Percentiles rank a stretch among this genome's conserved stretches.
Evolutionary conservation across 2,888 invertebrate species (phyloP).

Genomic region (Cheiracanthium punctorium): DNA sequence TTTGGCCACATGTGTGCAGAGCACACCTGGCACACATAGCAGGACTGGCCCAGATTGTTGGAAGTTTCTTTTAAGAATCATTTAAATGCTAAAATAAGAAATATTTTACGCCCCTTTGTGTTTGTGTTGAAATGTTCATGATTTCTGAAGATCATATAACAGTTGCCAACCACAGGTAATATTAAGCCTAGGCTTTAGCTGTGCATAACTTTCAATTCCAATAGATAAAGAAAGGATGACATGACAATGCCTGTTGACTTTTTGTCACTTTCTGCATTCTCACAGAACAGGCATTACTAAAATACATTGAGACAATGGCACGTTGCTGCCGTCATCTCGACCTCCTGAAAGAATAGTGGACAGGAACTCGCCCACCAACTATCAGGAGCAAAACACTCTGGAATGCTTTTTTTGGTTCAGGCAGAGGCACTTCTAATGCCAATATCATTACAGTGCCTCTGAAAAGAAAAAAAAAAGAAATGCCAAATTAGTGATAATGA

Average conservation of each 20-base stretch:
- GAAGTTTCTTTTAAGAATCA: too few relatives aligned
- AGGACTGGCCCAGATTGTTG: too few relatives aligned
- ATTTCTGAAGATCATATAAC: neutral
- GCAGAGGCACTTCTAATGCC: conserved; percentile 70
- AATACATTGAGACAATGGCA: conserved; percentile 6
- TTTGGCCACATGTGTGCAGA: too few relatives aligned
- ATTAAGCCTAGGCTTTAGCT: conserved; percentile 22
- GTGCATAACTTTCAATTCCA: neutral
- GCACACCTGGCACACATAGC: too few relatives aligned
- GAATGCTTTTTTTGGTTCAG: conserved; percentile 54
- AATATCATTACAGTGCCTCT: conserved; percentile 71
- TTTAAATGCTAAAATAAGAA: too few relatives aligned
- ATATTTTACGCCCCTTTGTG: too few relatives aligned
- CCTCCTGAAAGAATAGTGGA: conserved; percentile 28
- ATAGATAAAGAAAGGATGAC: neutral
- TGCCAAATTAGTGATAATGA: conserved; percentile 53
- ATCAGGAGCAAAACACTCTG: conserved; percentile 46
- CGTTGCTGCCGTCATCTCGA: neutral
- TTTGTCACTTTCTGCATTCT: neutral
- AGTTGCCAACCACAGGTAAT: conserved; percentile 68
- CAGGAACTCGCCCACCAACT: conserved; percentile 37
- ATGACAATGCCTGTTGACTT: neutral
- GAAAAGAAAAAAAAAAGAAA: conserved; percentile 70
- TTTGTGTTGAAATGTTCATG: neutral
- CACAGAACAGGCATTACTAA: neutral